phyloP scores from a whole-genome alignment of 2,888 invertebrate species.

The Linyphia triangularis region DNA sequence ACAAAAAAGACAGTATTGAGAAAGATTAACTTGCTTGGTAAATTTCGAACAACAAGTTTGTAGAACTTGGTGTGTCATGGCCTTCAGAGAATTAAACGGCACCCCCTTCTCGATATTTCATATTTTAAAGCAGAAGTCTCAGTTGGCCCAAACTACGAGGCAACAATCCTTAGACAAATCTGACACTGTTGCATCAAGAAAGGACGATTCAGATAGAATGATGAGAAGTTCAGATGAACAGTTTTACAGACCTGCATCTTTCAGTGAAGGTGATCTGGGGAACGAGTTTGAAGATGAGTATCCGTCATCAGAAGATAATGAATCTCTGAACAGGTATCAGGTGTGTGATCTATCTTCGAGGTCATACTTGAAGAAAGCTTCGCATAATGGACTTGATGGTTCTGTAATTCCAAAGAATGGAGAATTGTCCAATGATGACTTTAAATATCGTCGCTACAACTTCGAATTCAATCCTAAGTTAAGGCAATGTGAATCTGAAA shows the following conservation, averaged over 20 bases:
- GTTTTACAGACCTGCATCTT: background rate
- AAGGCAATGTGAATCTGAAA: slow-evolving; percentile 42
- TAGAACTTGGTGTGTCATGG: slow-evolving; percentile 32
- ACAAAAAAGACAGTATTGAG: no score
- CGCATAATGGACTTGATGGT: background rate
- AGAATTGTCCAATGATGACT: slow-evolving; percentile 5
- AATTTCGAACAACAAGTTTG: no score
- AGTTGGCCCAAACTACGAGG: slow-evolving; percentile 18
- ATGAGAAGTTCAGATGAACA: background rate
- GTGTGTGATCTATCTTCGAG: slow-evolving; percentile 12
- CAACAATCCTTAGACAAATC: background rate
- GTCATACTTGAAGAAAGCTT: background rate
- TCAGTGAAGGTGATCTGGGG: background rate
- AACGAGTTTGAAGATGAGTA: slow-evolving; percentile 32
- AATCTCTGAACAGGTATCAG: slow-evolving; percentile 28
- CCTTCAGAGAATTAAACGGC: slow-evolving; percentile 61
- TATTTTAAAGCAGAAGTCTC: slow-evolving; percentile 67
- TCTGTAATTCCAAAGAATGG: background rate
- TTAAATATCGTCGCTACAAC: slow-evolving; percentile 10
- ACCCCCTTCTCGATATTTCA: slow-evolving; percentile 69
- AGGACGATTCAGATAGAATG: background rate
- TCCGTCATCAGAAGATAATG: slow-evolving; percentile 56
- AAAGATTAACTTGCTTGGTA: no score
- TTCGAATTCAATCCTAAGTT: slow-evolving; percentile 51
- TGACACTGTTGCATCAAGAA: background rate